Conservation (phyloP, 2,797 vertebrate genomes). For the Potorous gilbertii region DNA sequence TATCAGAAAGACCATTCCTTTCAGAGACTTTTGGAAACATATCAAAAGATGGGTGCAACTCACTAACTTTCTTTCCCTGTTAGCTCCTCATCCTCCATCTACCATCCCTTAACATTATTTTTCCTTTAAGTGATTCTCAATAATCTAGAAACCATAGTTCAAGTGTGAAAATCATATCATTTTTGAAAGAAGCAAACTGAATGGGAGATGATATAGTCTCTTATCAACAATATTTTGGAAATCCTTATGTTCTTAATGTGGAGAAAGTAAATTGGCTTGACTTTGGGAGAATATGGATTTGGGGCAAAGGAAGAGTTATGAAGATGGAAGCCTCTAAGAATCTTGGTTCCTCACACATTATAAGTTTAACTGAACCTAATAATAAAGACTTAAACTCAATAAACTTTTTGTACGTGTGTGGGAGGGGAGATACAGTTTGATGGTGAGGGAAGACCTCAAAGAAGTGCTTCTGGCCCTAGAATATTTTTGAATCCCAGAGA, state of each 20-base stretch:
- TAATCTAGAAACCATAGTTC: background rate
- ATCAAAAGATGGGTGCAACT: background rate
- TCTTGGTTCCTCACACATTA: background rate
- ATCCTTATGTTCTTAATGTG: background rate
- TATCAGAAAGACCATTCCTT: background rate
- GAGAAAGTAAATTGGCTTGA: background rate
- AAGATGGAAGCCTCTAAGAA: background rate
- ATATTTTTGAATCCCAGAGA: conserved; percentile 72
- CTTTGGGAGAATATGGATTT: background rate
- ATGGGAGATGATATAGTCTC: background rate
- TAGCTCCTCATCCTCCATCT: background rate
- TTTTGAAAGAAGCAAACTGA: conserved; percentile 36
- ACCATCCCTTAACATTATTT: background rate
- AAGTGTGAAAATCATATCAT: background rate
- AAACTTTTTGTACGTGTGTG: conserved; percentile 17
- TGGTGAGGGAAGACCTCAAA: conserved; percentile 48
- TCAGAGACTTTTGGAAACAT: background rate
- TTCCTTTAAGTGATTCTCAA: background rate
- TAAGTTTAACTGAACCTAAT: conserved; percentile 21
- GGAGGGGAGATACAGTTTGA: conserved; percentile 25
- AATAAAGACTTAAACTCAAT: conserved; percentile 51
- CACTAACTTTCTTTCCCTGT: background rate
- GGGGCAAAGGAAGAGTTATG: background rate
- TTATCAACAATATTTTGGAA: background rate
- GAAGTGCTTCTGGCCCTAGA: conserved; percentile 57